These are phyloP conservation scores for Lasiommata megera DNA, from an alignment of 2,888 invertebrate species.

Conservation along the genomic window DNA sequence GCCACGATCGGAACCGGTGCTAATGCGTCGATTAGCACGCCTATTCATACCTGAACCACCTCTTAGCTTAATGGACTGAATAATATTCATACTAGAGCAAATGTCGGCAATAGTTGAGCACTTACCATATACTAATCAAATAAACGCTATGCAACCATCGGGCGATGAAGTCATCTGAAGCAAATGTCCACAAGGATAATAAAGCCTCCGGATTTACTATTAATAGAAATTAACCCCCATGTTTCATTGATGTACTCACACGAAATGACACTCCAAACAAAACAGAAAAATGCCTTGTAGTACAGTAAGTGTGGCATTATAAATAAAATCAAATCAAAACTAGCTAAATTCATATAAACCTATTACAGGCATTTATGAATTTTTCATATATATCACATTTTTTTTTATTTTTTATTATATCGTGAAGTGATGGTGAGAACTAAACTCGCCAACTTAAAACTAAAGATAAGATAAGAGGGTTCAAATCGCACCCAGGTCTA, in stretches of 20 bases:
- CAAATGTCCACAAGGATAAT: not conserved
- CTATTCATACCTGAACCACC: constrained; percentile 17
- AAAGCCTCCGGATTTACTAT: not conserved
- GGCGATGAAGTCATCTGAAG: not conserved
- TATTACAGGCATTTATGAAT: too few relatives aligned
- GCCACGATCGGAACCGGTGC: constrained; percentile 45
- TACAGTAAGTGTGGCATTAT: not conserved
- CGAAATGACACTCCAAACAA: not conserved
- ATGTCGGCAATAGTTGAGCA: not conserved
- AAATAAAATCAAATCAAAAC: too few relatives aligned
- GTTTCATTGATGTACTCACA: not conserved
- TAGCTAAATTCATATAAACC: too few relatives aligned
- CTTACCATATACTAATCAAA: not conserved
- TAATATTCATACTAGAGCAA: not conserved
- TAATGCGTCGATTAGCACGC: constrained; percentile 43
- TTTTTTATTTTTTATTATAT: too few relatives aligned
- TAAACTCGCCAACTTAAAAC: too few relatives aligned
- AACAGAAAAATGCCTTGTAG: not conserved
- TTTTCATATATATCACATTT: too few relatives aligned
- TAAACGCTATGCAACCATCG: not conserved
- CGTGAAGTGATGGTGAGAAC: too few relatives aligned
- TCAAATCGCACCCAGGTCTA: too few relatives aligned
- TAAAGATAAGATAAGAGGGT: too few relatives aligned
- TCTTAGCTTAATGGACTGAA: constrained; percentile 10
- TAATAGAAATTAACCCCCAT: too few relatives aligned